These are phyloP conservation scores for Anorthoa munda DNA, from an alignment of 2,888 invertebrate genomes.

Conservation along the genomic window DNA sequence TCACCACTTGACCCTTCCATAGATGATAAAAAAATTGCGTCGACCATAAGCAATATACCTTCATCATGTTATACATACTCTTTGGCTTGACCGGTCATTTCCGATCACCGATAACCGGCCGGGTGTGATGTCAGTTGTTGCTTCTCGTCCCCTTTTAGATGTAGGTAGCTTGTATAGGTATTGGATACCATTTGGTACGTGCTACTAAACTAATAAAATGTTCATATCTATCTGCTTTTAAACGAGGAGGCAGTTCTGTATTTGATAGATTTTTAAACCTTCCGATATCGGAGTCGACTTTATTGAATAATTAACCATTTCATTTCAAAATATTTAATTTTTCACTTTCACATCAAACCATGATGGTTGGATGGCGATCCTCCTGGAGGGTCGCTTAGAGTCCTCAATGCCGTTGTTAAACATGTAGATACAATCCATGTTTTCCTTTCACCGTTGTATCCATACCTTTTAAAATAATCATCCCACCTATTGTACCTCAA, in stretches of 20 bases:
- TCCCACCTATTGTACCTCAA: constrained; percentile 25
- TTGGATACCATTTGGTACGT: no score
- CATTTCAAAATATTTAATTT: no score
- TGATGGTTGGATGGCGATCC: no score
- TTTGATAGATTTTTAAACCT: no score
- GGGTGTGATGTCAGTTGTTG: constrained; percentile 42
- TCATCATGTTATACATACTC: constrained; percentile 48
- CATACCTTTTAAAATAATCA: constrained; percentile 38
- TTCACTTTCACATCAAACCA: no score
- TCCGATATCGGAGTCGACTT: no score
- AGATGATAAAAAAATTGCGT: constrained; percentile 53
- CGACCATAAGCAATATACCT: constrained; percentile 53
- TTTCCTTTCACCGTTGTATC: background rate
- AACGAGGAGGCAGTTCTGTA: no score
- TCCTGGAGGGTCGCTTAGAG: no score
- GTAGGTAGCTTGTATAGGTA: background rate
- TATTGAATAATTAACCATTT: no score
- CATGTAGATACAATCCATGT: background rate
- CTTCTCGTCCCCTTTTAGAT: constrained; percentile 8
- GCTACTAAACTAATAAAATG: no score
- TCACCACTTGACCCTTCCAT: constrained; percentile 33
- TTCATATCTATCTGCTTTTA: no score
- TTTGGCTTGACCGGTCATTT: constrained; percentile 55
- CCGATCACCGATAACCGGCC: constrained; percentile 57
- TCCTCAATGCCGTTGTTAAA: no score